Evolutionary conservation across 2,888 invertebrate genomes (phyloP).

Genomic region (Perizoma flavofasciatum): DNA sequence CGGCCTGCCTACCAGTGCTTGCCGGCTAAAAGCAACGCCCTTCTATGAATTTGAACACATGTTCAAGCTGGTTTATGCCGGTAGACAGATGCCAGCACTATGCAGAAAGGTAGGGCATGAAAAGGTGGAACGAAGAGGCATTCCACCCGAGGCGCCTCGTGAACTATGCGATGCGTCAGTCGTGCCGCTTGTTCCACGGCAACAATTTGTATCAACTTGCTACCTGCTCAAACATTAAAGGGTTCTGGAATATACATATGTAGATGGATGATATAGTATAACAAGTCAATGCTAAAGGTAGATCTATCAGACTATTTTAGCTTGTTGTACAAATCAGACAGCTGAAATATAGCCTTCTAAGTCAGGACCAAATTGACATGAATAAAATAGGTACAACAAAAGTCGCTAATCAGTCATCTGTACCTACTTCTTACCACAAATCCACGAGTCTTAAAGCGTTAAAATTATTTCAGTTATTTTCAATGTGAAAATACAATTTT

Average conservation of each 20-base stretch:
- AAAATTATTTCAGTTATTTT: too few species aligned
- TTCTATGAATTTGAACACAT: neutral
- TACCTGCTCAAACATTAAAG: slow-evolving; percentile 23
- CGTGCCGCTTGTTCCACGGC: slow-evolving; percentile 39
- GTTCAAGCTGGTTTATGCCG: neutral
- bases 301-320: too few species aligned
- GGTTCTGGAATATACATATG: slow-evolving; percentile 12
- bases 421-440: too few species aligned
- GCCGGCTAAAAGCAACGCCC: too few species aligned
- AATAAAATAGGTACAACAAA: too few species aligned
- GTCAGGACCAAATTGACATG: too few species aligned
- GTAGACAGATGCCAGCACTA: neutral
- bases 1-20: neutral
- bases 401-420: too few species aligned
- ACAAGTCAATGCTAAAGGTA: neutral
- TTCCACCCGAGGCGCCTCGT: slow-evolving; percentile 52
- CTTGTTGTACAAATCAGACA: too few species aligned
- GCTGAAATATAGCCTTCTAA: too few species aligned
- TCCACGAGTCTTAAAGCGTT: too few species aligned
- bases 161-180: slow-evolving; percentile 56
- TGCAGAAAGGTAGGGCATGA: slow-evolving; percentile 44
- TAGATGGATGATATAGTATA: neutral
- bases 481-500: too few species aligned
- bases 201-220: slow-evolving; percentile 49
- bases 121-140: slow-evolving; percentile 47